Percentiles rank a stretch among this genome's conserved stretches.
Conservation (phyloP, 2,797 vertebrate species). For the Fistularia commersonii region DNA sequence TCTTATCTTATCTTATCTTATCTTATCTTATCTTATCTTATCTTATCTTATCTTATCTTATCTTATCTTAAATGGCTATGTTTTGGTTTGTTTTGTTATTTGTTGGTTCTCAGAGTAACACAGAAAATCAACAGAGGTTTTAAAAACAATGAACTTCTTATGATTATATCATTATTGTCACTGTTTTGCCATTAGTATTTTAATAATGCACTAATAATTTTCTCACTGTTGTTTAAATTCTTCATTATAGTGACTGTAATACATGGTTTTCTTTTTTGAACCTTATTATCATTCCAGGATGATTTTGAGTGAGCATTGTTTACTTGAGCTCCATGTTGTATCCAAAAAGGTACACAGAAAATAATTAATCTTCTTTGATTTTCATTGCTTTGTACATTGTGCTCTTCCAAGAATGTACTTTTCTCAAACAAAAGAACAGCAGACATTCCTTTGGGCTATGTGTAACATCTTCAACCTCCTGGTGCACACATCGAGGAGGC, state of each 20-base stretch:
- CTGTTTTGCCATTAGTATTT: no score
- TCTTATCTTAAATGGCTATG: no score
- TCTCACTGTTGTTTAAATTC: no score
- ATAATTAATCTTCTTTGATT: slow-evolving; percentile 19
- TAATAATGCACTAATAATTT: no score
- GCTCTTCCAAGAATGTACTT: slow-evolving; percentile 17
- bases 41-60: no score
- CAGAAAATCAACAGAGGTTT: no score
- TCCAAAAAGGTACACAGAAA: slow-evolving; percentile 12
- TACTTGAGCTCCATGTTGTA: slow-evolving; percentile 7
- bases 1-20: no score
- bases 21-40: no score
- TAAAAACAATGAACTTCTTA: no score
- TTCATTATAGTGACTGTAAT: not conserved
- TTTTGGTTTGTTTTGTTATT: no score
- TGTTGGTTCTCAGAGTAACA: no score
- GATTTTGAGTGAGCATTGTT: not conserved
- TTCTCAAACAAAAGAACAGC: slow-evolving; percentile 12
- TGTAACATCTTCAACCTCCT: slow-evolving; percentile 23
- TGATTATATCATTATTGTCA: no score
- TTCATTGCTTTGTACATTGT: slow-evolving; percentile 17
- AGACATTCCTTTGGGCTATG: slow-evolving; percentile 20
- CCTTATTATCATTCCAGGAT: not conserved
- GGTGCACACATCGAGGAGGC: slow-evolving; percentile 9
- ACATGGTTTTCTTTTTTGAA: not conserved